Conservation (phyloP, 1,140 invertebrate species). For the Drosophila subobscura region DNA sequence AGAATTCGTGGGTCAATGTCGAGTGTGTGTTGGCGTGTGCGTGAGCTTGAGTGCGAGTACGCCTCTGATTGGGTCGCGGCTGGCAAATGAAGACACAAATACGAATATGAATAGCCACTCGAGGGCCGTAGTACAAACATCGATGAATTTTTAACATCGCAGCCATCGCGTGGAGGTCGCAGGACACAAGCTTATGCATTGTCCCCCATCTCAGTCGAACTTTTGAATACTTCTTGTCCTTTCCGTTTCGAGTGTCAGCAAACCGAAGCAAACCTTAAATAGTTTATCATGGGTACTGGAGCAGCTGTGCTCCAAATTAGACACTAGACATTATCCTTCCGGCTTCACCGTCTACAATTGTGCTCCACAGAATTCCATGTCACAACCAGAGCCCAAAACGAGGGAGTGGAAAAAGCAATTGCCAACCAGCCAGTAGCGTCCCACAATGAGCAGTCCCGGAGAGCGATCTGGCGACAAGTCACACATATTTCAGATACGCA, state of each 20-base stretch:
- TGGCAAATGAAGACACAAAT: constrained; percentile 60
- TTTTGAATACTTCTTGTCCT: constrained; percentile 15
- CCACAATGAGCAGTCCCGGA: constrained; percentile 62
- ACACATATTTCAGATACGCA: constrained; percentile 71
- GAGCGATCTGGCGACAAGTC: constrained; percentile 41
- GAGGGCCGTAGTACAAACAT: constrained; percentile 40
- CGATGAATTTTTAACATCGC: constrained; percentile 35
- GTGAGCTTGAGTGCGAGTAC: background rate
- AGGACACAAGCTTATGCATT: constrained; percentile 21
- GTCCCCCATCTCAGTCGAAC: background rate
- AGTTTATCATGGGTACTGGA: constrained; percentile 64
- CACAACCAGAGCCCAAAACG: constrained; percentile 2
- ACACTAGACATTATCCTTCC: constrained; percentile 27
- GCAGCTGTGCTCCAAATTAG: constrained; percentile 53
- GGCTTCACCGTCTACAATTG: constrained; percentile 5
- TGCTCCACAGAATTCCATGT: constrained; percentile 38
- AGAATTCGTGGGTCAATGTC: constrained; percentile 34
- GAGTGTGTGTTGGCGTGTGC: constrained; percentile 20
- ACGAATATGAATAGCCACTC: constrained; percentile 41
- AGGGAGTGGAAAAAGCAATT: constrained; percentile 10
- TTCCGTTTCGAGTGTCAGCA: constrained; percentile 6
- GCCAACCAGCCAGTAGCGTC: background rate
- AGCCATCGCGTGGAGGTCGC: constrained; percentile 10
- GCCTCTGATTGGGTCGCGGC: constrained; percentile 25
- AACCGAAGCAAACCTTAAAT: constrained; percentile 45